Conservation (phyloP, 2,797 vertebrate species). For the Anolis apletophallus region DNA sequence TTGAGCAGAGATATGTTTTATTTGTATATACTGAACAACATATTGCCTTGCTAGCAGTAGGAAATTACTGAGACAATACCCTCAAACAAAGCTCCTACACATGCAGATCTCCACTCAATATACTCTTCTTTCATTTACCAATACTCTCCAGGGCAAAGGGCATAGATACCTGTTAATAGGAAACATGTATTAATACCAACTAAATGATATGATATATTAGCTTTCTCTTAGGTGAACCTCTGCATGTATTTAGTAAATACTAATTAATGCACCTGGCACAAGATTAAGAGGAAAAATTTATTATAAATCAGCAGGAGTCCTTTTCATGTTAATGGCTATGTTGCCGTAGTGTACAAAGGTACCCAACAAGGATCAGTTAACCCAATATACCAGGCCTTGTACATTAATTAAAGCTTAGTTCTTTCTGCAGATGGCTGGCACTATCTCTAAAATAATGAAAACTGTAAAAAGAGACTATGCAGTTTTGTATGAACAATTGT, state of each 20-base stretch:
- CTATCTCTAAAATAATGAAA: not conserved
- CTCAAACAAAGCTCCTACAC: not conserved
- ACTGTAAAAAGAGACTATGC: not conserved
- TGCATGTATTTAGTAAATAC: constrained; percentile 7
- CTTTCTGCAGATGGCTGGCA: not conserved
- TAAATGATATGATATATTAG: constrained; percentile 3
- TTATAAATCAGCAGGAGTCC: constrained; percentile 31
- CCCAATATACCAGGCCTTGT: not conserved
- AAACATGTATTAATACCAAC: constrained; percentile 29
- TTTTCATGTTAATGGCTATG: constrained; percentile 25
- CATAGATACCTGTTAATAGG: not conserved
- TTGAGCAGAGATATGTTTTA: not conserved
- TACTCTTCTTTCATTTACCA: not conserved
- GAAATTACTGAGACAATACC: not conserved
- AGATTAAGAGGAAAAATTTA: constrained; percentile 34
- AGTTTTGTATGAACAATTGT: not conserved
- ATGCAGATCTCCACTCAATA: not conserved
- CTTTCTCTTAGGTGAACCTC: not conserved
- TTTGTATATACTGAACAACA: not conserved
- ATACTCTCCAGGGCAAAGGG: not conserved
- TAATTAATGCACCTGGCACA: constrained; percentile 13
- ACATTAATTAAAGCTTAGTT: constrained; percentile 12
- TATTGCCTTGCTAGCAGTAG: not conserved
- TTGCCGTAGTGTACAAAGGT: not conserved
- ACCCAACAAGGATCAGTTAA: constrained; percentile 27